Evolutionary conservation across 1,140 invertebrate genomes (phyloP).

Genomic region (Danaus plexippus): DNA sequence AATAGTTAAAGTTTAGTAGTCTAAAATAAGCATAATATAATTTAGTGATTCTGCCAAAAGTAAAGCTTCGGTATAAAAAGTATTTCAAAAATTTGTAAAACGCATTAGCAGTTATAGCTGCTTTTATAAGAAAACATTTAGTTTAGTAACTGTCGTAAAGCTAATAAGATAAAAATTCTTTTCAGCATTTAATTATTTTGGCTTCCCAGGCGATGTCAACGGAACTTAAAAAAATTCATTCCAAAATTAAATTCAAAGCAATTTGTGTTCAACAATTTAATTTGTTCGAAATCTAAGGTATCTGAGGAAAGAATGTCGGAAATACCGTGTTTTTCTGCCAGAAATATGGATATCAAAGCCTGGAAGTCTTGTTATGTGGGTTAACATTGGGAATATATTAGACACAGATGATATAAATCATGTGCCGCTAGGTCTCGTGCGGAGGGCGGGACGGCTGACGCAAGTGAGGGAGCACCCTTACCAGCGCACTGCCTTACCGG

Average conservation of each 20-base stretch:
- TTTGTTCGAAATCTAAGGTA: too few relatives aligned
- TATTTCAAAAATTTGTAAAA: slow-evolving; percentile 19
- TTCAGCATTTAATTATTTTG: slow-evolving; percentile 49
- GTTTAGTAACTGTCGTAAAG: slow-evolving; percentile 15
- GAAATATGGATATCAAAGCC: too few relatives aligned
- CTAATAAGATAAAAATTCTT: slow-evolving; percentile 56
- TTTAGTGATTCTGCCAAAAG: slow-evolving; percentile 60
- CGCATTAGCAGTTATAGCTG: slow-evolving; percentile 46
- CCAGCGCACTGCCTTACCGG: slow-evolving; percentile 83
- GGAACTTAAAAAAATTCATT: slow-evolving; percentile 2
- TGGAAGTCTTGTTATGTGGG: too few relatives aligned
- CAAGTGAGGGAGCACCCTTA: slow-evolving; percentile 93
- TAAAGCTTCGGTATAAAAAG: slow-evolving; percentile 34
- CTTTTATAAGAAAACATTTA: slow-evolving; percentile 27
- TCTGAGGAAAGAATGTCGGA: too few relatives aligned
- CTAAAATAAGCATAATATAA: slow-evolving; percentile 46
- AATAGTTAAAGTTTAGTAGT: slow-evolving; percentile 49
- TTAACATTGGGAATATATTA: slow-evolving; percentile 11
- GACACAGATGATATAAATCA: slow-evolving; percentile 63
- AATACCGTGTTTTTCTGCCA: too few relatives aligned
- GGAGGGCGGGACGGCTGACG: slow-evolving; percentile 85
- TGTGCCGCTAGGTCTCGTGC: slow-evolving; percentile 75
- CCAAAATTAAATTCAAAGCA: not conserved
- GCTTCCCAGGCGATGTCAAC: slow-evolving; percentile 13
- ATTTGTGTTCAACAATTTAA: too few relatives aligned